A percentile compares a stretch with the other conserved stretches of the same genome.
Evolutionary conservation across 2,888 invertebrate genomes (phyloP).

Genomic region (Coelinius sp.): DNA sequence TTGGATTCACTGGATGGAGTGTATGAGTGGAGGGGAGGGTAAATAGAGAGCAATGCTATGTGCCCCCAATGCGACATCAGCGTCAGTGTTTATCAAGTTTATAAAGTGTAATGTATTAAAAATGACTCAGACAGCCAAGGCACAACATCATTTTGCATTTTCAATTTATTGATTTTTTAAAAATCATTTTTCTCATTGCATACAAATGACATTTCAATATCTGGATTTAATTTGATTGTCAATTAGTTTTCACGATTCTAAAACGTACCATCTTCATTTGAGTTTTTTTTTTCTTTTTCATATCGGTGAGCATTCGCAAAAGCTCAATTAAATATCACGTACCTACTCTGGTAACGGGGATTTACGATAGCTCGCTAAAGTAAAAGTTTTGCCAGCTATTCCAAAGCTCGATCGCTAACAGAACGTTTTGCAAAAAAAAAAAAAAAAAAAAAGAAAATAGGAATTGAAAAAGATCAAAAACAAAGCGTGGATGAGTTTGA

Average conservation of each 20-base stretch:
- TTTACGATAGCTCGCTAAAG: constrained; percentile 36
- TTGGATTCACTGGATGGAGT: constrained; percentile 32
- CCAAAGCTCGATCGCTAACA: constrained; percentile 25
- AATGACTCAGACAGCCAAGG: too few species aligned
- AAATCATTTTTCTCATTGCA: too few species aligned
- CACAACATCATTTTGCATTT: too few species aligned
- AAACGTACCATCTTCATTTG: too few species aligned
- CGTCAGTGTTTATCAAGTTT: too few species aligned
- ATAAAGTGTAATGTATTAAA: too few species aligned
- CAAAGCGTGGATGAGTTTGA: constrained; percentile 2
- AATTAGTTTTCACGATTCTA: too few species aligned
- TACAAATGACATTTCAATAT: too few species aligned
- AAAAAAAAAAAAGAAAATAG: not conserved
- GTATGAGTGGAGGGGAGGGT: not conserved
- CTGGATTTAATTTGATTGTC: too few species aligned
- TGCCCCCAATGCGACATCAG: not conserved
- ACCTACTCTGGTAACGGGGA: constrained; percentile 36
- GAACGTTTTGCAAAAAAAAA: not conserved
- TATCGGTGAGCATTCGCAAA: constrained; percentile 19
- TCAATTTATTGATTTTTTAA: too few species aligned
- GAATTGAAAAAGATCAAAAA: not conserved
- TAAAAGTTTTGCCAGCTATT: constrained; percentile 26
- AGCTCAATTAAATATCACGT: constrained; percentile 40
- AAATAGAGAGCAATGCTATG: not conserved
- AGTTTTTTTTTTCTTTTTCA: too few species aligned